Conservation (phyloP, 2,113 vertebrate genomes). For the Malaclemys terrapin region DNA sequence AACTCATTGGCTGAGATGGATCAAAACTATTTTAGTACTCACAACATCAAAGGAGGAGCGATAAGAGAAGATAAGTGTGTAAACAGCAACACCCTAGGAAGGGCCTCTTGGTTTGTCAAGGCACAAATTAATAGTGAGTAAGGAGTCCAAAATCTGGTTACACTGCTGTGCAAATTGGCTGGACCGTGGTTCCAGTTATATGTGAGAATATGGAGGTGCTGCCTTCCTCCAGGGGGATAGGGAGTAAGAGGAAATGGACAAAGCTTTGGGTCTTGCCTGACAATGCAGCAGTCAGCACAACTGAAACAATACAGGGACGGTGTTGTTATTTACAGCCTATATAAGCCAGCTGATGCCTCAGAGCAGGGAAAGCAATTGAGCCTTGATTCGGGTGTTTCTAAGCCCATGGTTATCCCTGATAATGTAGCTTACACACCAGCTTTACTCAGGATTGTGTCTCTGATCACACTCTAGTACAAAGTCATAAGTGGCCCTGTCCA, state of each 20-base stretch:
- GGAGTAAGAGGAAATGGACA: neutral
- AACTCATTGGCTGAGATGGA: neutral
- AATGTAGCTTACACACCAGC: neutral
- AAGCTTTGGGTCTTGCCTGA: fast-evolving
- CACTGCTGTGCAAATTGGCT: fast-evolving
- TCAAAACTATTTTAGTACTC: neutral
- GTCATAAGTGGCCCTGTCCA: neutral
- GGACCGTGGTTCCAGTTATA: neutral
- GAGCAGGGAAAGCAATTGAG: neutral
- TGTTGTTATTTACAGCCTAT: neutral
- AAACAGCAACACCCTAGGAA: neutral
- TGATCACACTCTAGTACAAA: neutral
- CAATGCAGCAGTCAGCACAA: neutral
- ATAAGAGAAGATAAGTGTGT: neutral
- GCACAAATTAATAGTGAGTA: neutral
- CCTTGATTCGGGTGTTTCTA: neutral
- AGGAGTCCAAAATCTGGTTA: neutral
- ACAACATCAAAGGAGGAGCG: neutral
- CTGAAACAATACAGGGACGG: neutral
- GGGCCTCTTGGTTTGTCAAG: fast-evolving
- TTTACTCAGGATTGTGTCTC: neutral
- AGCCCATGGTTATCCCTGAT: neutral
- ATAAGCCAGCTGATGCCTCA: neutral
- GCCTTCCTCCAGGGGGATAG: neutral
- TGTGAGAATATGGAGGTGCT: neutral